Base-by-base conservation (phyloP, 1,140 invertebrate species). In the Cephus cinctus region DNA sequence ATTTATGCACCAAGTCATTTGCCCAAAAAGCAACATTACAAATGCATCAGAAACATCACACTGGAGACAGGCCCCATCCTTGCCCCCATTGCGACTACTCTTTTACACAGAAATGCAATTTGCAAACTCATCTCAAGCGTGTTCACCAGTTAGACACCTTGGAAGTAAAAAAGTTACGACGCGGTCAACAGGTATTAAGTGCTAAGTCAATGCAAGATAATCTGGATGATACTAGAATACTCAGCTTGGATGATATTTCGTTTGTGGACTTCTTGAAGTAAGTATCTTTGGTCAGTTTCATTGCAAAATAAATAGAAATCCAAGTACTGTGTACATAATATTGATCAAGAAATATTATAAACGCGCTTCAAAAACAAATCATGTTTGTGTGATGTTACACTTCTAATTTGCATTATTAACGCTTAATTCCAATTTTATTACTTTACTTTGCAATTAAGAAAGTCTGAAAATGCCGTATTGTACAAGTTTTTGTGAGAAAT, bases 1-100 rank as follows among this genome's bases (percentile, higher is more conserved):
- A 80, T 14, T 57, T 78, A 9, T 89, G 87, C 60, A 59, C 67
- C 2, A 87, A 86, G 61, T 78, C 73, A 2, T 89, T 89, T 57
- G 75, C 83, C 6, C 80, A 87, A 19, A 86, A 86, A 56, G 80
- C 81, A 2, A 85, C 85, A 0, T 58, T 86, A 0, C 75, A 81
- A 43, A 77, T 78, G 45, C 85, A 86, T 60, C 71, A 77, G 25
- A 79, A 77, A 51, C 80, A 75, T 40, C 89, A 88, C 61, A 83
- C 76, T 2, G 80, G 80, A 3, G 78, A 81, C 47, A 71, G 75
- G 4, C 78, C 80, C 0, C 74, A 77, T 50, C 56, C 64, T 4
- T 84, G 82, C 58, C 57, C 66, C 0, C 71, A 79, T 36, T 83
- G 82, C 62, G 60, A 75, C 19, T 59, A 70, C 12, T 61, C 77